Conservation (phyloP, 2,888 invertebrate species). For the Limnephilus lunatus region DNA sequence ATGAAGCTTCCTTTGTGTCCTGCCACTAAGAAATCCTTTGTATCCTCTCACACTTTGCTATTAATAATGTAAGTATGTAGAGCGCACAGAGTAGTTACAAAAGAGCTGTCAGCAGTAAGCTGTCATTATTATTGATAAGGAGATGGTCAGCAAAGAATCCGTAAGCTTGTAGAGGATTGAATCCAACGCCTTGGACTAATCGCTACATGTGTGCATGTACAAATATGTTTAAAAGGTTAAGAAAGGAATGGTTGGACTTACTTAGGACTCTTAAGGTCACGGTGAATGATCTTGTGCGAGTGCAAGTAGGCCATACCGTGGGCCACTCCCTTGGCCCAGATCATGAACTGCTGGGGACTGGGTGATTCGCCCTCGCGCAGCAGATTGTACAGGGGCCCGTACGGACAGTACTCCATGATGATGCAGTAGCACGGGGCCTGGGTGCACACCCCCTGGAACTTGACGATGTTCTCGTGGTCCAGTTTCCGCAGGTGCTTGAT, state of each 20-base stretch:
- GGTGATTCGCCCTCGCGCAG: constrained; percentile 90
- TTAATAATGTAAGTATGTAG: too few species aligned
- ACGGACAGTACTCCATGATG: constrained; percentile 98
- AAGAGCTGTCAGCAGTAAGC: too few species aligned
- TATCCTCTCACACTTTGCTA: too few species aligned
- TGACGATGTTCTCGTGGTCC: constrained; percentile 96
- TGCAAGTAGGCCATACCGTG: constrained; percentile 98
- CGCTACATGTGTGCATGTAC: too few species aligned
- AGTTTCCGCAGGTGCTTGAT: constrained; percentile 94
- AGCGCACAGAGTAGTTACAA: too few species aligned
- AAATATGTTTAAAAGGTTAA: constrained; percentile 39
- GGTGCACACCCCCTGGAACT: constrained; percentile 95
- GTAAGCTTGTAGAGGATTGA: too few species aligned
- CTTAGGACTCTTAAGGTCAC: constrained; percentile 99
- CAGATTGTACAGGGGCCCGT: constrained; percentile 95
- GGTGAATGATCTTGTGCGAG: constrained; percentile 96
- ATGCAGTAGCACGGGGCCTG: constrained; percentile 95
- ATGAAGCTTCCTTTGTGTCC: too few species aligned
- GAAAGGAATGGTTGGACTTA: constrained; percentile 77
- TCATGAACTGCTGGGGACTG: constrained; percentile 89
- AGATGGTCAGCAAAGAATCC: too few species aligned
- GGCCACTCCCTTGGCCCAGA: constrained; percentile 97
- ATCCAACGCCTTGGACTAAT: too few species aligned
- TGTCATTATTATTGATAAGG: too few species aligned
- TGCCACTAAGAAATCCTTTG: too few species aligned